A percentile compares a stretch with the other conserved stretches of the same genome.
phyloP scores from a whole-genome alignment of 2,888 invertebrate genomes.

The Ametastegia equiseti region DNA sequence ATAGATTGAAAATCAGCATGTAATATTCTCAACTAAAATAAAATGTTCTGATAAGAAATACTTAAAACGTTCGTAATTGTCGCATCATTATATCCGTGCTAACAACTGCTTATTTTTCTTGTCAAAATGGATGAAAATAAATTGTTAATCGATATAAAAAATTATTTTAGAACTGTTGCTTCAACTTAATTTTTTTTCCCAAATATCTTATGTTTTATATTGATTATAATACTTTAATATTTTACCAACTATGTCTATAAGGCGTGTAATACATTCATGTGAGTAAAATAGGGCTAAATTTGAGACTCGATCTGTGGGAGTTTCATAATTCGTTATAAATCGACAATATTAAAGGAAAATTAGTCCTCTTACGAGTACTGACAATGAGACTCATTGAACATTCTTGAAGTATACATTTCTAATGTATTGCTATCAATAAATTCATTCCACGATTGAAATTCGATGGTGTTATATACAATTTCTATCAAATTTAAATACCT shows the following conservation, averaged over 20 bases:
- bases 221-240: conserved; percentile 63
- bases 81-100: neutral
- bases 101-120: neutral
- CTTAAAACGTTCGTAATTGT: neutral
- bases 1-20: neutral
- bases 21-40: neutral
- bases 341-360: neutral
- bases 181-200: conserved; percentile 51
- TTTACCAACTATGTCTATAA: conserved; percentile 66
- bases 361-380: neutral
- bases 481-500: neutral
- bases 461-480: conserved; percentile 22
- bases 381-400: neutral
- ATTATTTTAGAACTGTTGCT: conserved; percentile 47
- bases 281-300: conserved; percentile 60
- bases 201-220: conserved; percentile 57
- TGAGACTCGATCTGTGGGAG: conserved; percentile 1
- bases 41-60: neutral
- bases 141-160: neutral
- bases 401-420: conserved; percentile 50
- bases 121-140: neutral
- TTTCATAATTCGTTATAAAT: conserved; percentile 5
- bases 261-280: conserved; percentile 64
- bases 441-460: neutral
- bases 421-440: conserved; percentile 49